Evolutionary conservation across 2,888 invertebrate species (phyloP), one percentile per base, ranked within the genome.

Genomic region (Andricus quercusramuli): DNA sequence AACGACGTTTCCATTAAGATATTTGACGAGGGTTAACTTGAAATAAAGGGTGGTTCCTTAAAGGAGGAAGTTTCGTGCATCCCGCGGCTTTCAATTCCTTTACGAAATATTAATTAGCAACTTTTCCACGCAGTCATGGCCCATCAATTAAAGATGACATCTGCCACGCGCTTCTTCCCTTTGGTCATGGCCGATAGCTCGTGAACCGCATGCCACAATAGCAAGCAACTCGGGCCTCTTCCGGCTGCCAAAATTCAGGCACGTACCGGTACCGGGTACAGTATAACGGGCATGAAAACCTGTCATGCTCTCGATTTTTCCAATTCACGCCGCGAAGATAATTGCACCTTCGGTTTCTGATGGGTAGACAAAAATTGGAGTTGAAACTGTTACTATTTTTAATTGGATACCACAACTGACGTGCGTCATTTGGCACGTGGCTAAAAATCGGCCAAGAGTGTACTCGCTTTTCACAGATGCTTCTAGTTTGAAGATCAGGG

Each of bases 401-500:
- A 88, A 88, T 89, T 88, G 89, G 89, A 82, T 80, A 82, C 83
- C 82, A 82, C 89, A 89, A 86, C 89, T 87, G 89, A 84, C 87
- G 87, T 84, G 79, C 78, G 77, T 83, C 85, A 84, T 88, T 86
- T 83, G 87, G 86, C 87, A 87, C 88, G 87, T 88, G 87, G 83
- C 79, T 32, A 64, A 67, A 15, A 44, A 25, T 68, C 44, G 44
- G 44, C 15, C 44, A 68, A 68, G 44, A 68, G 44, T 47, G 25
- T 25, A 25, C 25, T 62, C 25, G 62, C 62, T 62, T 25, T 62
- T 25, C 25, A 62, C 47, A 44, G 68, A 44, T 47, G 44, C 4
- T 68, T 44, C 22, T 68, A n/a, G 47, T 47, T 47, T 47, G 17
- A 17, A 47, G 47, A 47, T 17, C 5, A 17, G 47, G 5, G 47